Conservation (phyloP, 1,140 invertebrate species). For the Bombus balteatus region DNA sequence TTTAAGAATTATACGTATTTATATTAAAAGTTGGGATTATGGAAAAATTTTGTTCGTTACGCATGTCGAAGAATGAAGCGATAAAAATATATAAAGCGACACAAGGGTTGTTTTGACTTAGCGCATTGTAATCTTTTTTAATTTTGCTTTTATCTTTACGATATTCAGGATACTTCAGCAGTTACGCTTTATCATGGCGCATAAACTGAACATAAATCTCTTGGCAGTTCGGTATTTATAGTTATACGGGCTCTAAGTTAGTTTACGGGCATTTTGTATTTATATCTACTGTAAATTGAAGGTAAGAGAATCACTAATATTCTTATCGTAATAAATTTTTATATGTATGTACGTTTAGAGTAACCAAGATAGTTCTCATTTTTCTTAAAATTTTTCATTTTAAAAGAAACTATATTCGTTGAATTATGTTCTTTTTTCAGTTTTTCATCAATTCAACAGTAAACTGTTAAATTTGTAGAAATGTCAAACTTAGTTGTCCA, state of each 20-base stretch:
- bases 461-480: background rate
- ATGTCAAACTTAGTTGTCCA: background rate
- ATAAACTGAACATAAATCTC: background rate
- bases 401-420: background rate
- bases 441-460: background rate
- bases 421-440: background rate
- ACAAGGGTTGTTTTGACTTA: background rate
- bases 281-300: no score
- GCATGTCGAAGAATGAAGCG: background rate
- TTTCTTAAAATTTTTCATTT: no score
- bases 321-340: no score
- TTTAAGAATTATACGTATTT: no score
- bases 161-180: background rate
- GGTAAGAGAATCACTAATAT: no score
- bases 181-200: background rate
- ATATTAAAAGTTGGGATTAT: no score
- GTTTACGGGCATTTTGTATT: no score
- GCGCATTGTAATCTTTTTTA: background rate
- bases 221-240: background rate
- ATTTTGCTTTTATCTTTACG: background rate
- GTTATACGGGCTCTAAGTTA: no score
- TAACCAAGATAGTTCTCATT: no score
- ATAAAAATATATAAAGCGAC: background rate
- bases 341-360: no score
- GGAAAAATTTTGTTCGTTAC: no score